A percentile compares a stretch with the other conserved stretches of the same genome.
phyloP scores from a whole-genome alignment of 2,888 invertebrate genomes.

The Chymomyza caudatula region DNA sequence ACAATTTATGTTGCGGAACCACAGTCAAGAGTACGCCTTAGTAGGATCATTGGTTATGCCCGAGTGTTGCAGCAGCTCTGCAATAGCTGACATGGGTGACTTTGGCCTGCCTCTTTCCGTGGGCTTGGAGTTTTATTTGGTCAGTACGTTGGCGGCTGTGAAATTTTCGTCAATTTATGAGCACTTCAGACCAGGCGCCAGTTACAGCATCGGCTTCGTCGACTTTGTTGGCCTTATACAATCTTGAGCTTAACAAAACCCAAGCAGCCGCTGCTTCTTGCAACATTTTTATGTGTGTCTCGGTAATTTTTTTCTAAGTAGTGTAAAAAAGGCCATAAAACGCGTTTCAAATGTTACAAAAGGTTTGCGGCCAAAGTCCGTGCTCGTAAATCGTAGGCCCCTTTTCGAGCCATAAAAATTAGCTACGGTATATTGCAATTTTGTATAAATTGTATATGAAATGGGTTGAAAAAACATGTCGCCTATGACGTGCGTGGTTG shows the following conservation, averaged over 20 bases:
- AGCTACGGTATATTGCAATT: constrained; percentile 12
- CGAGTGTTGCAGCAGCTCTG: constrained; percentile 13
- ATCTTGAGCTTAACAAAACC: constrained; percentile 60
- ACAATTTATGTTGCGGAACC: constrained; percentile 70
- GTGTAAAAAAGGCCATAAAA: constrained; percentile 58
- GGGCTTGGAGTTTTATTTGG: constrained; percentile 45
- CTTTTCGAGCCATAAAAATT: constrained; percentile 48
- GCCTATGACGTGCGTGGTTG: too few species aligned
- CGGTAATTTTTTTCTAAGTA: constrained; percentile 32
- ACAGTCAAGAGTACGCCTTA: constrained; percentile 43
- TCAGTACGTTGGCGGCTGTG: constrained; percentile 61
- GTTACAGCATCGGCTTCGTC: constrained; percentile 22
- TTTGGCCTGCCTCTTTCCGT: background rate
- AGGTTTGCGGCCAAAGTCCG: constrained; percentile 56
- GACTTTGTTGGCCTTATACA: constrained; percentile 70
- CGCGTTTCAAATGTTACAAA: constrained; percentile 58
- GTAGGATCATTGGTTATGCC: background rate
- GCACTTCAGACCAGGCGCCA: constrained; percentile 72
- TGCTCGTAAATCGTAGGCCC: background rate
- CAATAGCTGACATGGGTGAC: background rate
- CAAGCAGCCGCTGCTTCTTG: background rate
- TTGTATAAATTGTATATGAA: background rate
- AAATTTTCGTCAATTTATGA: constrained; percentile 74
- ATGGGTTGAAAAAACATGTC: background rate
- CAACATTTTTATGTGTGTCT: constrained; percentile 60